Evolutionary conservation across 2,888 invertebrate species (phyloP), one percentile per base, ranked within the genome.

Genomic region (Ypsolopha sequella): DNA sequence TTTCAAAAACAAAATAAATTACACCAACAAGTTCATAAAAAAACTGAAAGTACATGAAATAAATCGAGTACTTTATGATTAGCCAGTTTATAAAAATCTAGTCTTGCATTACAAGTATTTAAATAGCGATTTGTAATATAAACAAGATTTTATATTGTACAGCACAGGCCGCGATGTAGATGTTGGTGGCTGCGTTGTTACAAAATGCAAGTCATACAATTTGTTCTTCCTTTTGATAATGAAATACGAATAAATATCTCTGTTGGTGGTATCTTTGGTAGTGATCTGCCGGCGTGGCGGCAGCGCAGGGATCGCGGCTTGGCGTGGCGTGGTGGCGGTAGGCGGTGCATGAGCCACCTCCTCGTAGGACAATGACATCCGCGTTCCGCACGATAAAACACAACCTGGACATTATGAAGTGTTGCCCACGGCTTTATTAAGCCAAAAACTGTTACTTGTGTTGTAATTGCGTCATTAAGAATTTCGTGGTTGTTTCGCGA

Each of bases 281-380:
- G 48, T 38, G 38, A 48, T 49, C 39, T 46, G 46, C 4, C 45
- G 46, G 35, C 7, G 48, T 24, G 39, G 33, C 33, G 49, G 41
- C 10, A 33, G 39, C 38, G 48, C 11, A n/a, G n/a, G n/a, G n/a
- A n/a, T n/a, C n/a, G n/a, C n/a, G n/a, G n/a, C n/a, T n/a, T n/a
- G n/a, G n/a, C n/a, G n/a, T n/a, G n/a, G n/a, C n/a, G n/a, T n/a
- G n/a, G n/a, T n/a, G 43, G 39, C 34, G 49, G 54, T 52, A n/a
- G n/a, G n/a, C n/a, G 63, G 58, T 58, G 61, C 71, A 70, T 66
- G 70, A 66, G 69, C 70, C 68, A 60, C 68, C 68, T 68, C 64
- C 73, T 68, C 69, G 64, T 67, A 80, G 85, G 84, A 85, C 85
- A 82, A 84, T 84, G 84, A 85, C 84, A 81, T 80, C 73, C 72